Percentiles rank a stretch among this genome's conserved stretches.
These are phyloP conservation scores for Channallabes apus DNA, from an alignment of 2,797 vertebrate genomes.

Conservation along the genomic window DNA sequence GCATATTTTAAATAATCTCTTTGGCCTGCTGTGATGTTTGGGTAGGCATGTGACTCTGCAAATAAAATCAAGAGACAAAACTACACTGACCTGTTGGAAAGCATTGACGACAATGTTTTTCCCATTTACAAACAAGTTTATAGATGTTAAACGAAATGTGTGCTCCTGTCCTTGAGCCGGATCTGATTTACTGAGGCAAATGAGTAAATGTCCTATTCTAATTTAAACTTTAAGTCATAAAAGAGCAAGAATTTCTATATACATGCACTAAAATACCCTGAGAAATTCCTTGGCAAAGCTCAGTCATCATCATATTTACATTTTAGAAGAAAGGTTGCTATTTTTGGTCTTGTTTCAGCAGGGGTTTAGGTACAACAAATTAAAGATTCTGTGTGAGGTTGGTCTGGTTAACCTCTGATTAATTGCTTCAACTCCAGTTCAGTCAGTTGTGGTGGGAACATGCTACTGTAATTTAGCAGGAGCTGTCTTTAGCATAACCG, in stretches of 20 bases:
- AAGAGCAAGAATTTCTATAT: conserved; percentile 42
- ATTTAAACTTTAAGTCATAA: conserved; percentile 34
- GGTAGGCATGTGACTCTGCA: background rate
- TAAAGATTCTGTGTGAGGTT: conserved; percentile 70
- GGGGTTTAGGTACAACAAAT: conserved; percentile 64
- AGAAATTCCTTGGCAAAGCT: conserved; percentile 53
- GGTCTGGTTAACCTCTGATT: conserved; percentile 77
- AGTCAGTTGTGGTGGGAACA: conserved; percentile 69
- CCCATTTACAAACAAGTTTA: background rate
- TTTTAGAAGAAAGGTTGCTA: conserved; percentile 52
- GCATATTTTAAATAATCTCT: background rate
- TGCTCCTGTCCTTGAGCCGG: background rate
- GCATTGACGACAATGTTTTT: background rate
- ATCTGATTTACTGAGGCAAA: conserved; percentile 15
- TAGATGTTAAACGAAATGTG: background rate
- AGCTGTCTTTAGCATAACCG: conserved; percentile 71
- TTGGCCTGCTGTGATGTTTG: background rate
- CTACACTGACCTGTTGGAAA: background rate
- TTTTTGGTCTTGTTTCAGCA: conserved; percentile 53
- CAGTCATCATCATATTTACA: conserved; percentile 53
- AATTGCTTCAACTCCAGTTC: conserved; percentile 69
- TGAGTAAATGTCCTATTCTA: conserved; percentile 10
- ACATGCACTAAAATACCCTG: conserved; percentile 54
- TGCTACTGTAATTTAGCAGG: conserved; percentile 77
- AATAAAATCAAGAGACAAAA: conserved; percentile 7